Conservation (phyloP, 2,888 invertebrate species). For the Lutraria lutraria region DNA sequence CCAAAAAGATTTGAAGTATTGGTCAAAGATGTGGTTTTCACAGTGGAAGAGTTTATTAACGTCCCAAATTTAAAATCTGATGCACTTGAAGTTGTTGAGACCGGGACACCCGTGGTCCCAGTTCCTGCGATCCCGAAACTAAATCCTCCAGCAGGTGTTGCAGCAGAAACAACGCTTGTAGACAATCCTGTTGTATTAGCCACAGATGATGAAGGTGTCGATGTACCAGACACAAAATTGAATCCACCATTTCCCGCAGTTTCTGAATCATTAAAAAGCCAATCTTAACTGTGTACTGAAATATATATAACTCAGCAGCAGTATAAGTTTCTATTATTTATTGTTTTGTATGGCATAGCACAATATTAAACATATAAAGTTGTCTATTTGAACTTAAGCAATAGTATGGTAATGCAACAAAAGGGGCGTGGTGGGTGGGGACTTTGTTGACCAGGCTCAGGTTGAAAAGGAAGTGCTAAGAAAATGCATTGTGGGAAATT, state of each 20-base stretch:
- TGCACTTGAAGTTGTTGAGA: background rate
- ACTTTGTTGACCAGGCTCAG: no score
- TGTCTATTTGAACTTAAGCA: no score
- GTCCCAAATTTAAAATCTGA: background rate
- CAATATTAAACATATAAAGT: no score
- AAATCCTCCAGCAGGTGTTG: slow-evolving; percentile 42
- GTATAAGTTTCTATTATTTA: no score
- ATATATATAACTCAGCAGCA: no score
- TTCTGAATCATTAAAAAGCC: background rate
- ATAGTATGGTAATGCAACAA: no score
- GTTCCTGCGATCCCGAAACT: slow-evolving; percentile 38
- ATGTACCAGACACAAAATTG: background rate
- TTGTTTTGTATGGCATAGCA: no score
- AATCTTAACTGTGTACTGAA: no score
- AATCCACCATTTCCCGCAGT: background rate
- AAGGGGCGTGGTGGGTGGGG: no score
- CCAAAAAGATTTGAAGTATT: background rate
- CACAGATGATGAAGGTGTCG: slow-evolving; percentile 28
- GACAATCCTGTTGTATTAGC: slow-evolving; percentile 32
- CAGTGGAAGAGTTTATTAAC: background rate
- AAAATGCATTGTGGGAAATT: no score
- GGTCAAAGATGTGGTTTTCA: background rate
- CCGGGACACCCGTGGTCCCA: slow-evolving; percentile 32
- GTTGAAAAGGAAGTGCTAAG: no score
- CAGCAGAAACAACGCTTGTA: background rate